Evolutionary conservation across 2,888 invertebrate species (phyloP), one percentile per base, ranked within the genome.

Genomic region (Sarcophaga caerulescens): DNA sequence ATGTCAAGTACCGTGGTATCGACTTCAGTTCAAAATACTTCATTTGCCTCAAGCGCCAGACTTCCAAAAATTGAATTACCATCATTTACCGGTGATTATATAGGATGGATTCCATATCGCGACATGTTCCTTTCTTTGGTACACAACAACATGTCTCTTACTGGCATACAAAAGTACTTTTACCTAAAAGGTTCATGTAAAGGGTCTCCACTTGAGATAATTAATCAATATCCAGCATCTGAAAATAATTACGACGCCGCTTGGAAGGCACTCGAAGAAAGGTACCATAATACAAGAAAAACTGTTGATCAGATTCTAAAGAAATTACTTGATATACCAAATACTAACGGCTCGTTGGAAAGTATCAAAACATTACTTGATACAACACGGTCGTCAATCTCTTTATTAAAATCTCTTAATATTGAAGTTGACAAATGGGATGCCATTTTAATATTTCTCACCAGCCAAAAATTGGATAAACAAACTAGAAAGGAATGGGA

Each of bases 1-100:
- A 25, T 25, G 25, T 25, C 25, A 25, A 25, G 25, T 25, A 25
- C 25, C 25, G 25, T 25, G 25, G 25, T 25, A 25, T 25, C 25
- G 25, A 25, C 3, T 25, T 25, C 25, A 25, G 25, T 25, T 25
- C 25, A 25, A 25, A 25, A 25, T 25, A 25, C 62, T 14, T 73
- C 60, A 44, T 60, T 73, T 23, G 45, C 45, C 14, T 60, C 62
- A 10, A 73, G 74, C 21, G 63, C 52, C 59, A 62, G 74, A 47
- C n/a, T 75, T 19, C 77, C 68, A 25, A 77, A 77, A 60, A 77
- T 77, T 45, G 60, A 77, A 47, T 45, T 69, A 23, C 69, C 69
- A 60, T 66, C 62, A 1, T 77, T 77, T 68, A 68, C 57, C n/a
- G 68, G 45, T 23, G 23, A 69, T n/a, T 69, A 62, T 10, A 35